Evolutionary conservation across 1,140 invertebrate genomes (phyloP).

Genomic region (Pogonomyrmex californicus): DNA sequence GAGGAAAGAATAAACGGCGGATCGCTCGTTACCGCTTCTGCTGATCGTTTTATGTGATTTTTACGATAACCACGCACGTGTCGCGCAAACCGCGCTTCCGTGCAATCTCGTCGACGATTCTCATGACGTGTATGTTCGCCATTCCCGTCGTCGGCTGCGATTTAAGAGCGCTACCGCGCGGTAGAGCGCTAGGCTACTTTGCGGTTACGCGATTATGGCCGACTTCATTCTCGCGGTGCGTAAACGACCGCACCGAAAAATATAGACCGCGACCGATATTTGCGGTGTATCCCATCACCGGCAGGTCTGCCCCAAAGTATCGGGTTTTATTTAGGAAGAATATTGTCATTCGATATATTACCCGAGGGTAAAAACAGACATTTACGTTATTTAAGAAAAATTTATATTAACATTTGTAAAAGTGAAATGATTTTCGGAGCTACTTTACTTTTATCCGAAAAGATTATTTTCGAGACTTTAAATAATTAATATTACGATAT

Average conservation of each 20-base stretch:
- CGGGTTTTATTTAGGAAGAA: slow-evolving; percentile 29
- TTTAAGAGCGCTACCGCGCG: slow-evolving; percentile 74
- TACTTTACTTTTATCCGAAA: neutral
- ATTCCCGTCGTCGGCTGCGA: slow-evolving; percentile 51
- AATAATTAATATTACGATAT: neutral
- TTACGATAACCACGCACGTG: slow-evolving; percentile 69
- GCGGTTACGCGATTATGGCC: slow-evolving; percentile 79
- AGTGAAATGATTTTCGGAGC: neutral
- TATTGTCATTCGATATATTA: neutral
- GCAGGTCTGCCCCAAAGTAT: slow-evolving; percentile 1
- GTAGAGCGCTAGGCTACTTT: slow-evolving; percentile 77
- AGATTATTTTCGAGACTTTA: neutral
- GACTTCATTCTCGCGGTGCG: slow-evolving; percentile 77
- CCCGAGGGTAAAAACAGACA: neutral
- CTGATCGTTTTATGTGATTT: slow-evolving; percentile 63
- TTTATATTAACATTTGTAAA: slow-evolving; percentile 11
- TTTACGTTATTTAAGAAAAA: no score
- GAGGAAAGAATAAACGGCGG: slow-evolving; percentile 57
- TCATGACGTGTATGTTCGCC: slow-evolving; percentile 53
- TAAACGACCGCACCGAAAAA: slow-evolving; percentile 65
- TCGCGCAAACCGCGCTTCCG: slow-evolving; percentile 54
- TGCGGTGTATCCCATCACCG: slow-evolving; percentile 47
- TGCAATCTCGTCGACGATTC: slow-evolving; percentile 60
- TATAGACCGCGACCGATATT: slow-evolving; percentile 48
- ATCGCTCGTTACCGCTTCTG: slow-evolving; percentile 68